Conservation (phyloP, 2,113 vertebrate genomes). For the Gobiocypris rarus region DNA sequence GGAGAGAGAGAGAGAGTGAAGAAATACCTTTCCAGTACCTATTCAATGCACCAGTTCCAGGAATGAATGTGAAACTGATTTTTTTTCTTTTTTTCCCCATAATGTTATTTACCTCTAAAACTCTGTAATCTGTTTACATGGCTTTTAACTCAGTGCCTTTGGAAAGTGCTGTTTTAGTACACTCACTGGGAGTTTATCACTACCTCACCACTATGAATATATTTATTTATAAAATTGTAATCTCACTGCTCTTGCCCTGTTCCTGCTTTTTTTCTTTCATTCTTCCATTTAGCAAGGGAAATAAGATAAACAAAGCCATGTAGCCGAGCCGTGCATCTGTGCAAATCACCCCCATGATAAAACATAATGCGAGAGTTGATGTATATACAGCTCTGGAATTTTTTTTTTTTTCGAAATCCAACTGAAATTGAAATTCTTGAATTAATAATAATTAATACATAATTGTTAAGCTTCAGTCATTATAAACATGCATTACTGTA, state of each 20-base stretch:
- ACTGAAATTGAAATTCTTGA: no score
- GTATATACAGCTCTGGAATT: background rate
- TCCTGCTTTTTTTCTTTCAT: background rate
- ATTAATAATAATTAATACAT: no score
- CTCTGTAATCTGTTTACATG: constrained; percentile 73
- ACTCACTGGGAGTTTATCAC: constrained; percentile 26
- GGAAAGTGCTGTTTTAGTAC: constrained; percentile 28
- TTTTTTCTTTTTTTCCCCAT: constrained; percentile 39
- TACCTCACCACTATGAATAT: background rate
- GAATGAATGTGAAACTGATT: constrained; percentile 67
- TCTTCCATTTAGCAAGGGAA: background rate
- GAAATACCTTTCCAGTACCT: constrained; percentile 62
- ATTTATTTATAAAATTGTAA: constrained; percentile 18
- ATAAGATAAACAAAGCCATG: background rate
- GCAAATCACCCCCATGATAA: background rate
- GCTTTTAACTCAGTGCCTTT: constrained; percentile 53
- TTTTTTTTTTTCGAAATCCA: no score
- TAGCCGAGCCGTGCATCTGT: background rate
- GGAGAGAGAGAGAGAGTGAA: constrained; percentile 34
- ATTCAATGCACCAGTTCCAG: constrained; percentile 57
- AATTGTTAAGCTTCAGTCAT: no score
- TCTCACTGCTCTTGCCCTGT: background rate
- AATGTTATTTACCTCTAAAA: constrained; percentile 70
- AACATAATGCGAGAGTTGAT: background rate
- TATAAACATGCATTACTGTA: no score